Evolutionary conservation across 23 tunicate genomes (phyloP), one percentile per base, ranked within the genome.

Genomic region (Phallusia fumigata): DNA sequence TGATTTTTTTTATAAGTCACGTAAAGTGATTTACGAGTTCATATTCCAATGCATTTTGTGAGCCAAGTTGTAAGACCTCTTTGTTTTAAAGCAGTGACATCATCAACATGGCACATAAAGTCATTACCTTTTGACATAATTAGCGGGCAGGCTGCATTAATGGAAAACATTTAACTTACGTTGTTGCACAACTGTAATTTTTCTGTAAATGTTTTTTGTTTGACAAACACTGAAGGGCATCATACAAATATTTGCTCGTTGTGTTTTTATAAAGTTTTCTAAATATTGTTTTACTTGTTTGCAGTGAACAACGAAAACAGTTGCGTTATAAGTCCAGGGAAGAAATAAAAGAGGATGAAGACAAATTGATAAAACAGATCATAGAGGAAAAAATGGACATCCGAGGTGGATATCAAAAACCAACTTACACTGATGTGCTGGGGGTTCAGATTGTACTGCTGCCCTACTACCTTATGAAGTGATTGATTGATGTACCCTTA

Each of bases 361-460:
- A 90, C 35, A 82, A 84, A 35, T n/a, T 90, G 51, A 77, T 95
- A 26, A 73, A 85, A 30, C 64, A 84, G 35, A 87, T 95, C 19
- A 95, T 95, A 0, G 90, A 87, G 78, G 99, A 95, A 53, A 95
- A 95, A 36, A 89, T 95, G 81, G 99, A 95, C 79, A 95, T 95
- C 21, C 75, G 95, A 65, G 99, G 99, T 64, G 96, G 97, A 8
- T 95, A 95, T 65, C 87, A 84, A 77, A 91, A 87, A 88, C 99
- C 99, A 5, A 65, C 52, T 35, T 82, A 77, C 35, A 91, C 96
- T 35, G 99, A 95, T 84, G 92, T 95, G 49, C 72, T 95, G 5
- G 84, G 91, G 89, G 50, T 95, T 47, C 93, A 93, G 78, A 81
- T 93, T 73, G 51, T 93, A 31, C 44, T 93, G 16, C 65, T 88